Base-by-base conservation (phyloP, 2,888 invertebrate genomes). In the Hirtodrosophila cameraria region DNA sequence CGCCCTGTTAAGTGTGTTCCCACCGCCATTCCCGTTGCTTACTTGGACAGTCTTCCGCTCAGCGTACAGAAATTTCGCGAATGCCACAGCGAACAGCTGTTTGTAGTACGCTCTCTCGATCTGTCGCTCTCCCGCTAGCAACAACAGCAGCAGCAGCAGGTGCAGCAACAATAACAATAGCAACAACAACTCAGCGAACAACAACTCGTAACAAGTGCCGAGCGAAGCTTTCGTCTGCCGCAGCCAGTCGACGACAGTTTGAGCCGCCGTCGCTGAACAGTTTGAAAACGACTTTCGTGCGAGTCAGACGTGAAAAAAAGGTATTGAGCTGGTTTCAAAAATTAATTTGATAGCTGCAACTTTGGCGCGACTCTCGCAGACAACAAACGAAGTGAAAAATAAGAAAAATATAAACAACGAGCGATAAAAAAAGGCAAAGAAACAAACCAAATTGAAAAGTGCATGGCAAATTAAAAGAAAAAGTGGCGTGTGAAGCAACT, bases 221-320 rank as follows among this genome's bases (percentile, higher is more conserved):
- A 70, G 33, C 46, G 42, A 33, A 60, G 74, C 74, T 72, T 68
- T 73, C 68, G 64, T 73, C 59, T 60, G 54, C 4, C 42, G 52
- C 48, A 13, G 39, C n/a, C 35, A 58, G 50, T 63, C 68, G 74
- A 63, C 50, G 52, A 35, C 46, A 67, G 48, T 63, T 52, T 30
- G 50, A 54, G 46, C n/a, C 49, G 48, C 28, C 27, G 69, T 39
- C 54, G 57, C 25, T 58, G 69, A 66, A 74, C 71, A 88, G 86
- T 87, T 81, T 76, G 75, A 85, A 87, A 88, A 79, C 80, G 80
- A 88, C 82, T 75, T 81, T 88, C 88, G 87, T 86, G 81, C 83
- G 83, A 68, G 72, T 36, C 75, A 79, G 87, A 89, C 89, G 77
- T 84, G 58, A 48, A 33, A 39, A 49, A 11, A 18, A 15, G 8